phyloP scores from a whole-genome alignment of 2,797 vertebrate genomes.

The Urocyon cinereoargenteus region DNA sequence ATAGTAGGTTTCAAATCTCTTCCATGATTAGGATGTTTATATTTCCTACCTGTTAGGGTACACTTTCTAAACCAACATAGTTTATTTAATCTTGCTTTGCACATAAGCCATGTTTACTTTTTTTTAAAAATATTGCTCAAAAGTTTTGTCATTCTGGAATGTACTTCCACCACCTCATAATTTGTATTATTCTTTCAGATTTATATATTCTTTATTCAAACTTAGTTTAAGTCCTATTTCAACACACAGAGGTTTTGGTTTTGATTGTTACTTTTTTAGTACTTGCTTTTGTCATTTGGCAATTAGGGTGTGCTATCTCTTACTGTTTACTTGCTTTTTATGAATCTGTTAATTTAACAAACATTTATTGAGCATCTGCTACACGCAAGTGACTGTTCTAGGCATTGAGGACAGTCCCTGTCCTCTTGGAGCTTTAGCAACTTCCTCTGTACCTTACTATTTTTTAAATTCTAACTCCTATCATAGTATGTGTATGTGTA shows the following conservation, averaged over 20 bases:
- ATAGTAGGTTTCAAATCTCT: slow-evolving; percentile 23
- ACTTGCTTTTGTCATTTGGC: slow-evolving; percentile 7
- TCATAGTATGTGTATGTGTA: background rate
- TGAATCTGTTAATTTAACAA: slow-evolving; percentile 15
- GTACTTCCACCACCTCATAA: background rate
- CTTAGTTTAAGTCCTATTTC: slow-evolving; percentile 4
- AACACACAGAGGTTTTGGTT: background rate
- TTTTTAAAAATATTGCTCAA: background rate
- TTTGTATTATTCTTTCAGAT: slow-evolving; percentile 52
- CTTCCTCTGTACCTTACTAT: background rate
- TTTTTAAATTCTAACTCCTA: background rate
- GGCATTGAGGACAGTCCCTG: background rate
- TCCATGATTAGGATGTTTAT: background rate
- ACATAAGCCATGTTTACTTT: background rate
- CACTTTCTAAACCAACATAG: slow-evolving; percentile 28
- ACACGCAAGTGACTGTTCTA: background rate
- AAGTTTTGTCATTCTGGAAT: background rate
- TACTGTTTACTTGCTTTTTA: slow-evolving; percentile 29
- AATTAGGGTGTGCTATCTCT: background rate
- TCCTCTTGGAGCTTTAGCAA: background rate
- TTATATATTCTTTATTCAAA: slow-evolving; percentile 37
- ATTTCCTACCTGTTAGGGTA: slow-evolving; percentile 19
- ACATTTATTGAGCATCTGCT: background rate
- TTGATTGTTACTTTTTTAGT: slow-evolving; percentile 23
- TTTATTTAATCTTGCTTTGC: slow-evolving; percentile 34